Evolutionary conservation across 2,113 vertebrate species (phyloP), one percentile per base, ranked within the genome.

Genomic region (Bucco capensis): DNA sequence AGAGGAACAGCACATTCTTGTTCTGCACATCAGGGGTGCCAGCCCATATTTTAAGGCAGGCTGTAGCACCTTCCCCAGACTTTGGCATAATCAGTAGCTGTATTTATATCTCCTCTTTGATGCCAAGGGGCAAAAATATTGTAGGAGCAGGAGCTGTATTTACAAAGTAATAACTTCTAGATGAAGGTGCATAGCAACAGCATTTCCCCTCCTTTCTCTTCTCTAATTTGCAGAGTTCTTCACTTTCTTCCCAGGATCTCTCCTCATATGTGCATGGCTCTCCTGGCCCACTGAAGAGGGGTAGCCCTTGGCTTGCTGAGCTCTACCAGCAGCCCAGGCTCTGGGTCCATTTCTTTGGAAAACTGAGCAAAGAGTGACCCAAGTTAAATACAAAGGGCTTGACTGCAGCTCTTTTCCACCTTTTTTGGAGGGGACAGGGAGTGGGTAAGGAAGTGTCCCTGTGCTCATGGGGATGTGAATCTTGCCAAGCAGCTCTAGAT

Each of bases 1-100:
- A 73, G 64, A 89, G 37, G 64, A 95, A 77, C 67, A 95, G 62
- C 85, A 80, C 33, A 50, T 85, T 85, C 71, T 91, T 79, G 54
- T 89, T 93, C 67, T 87, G 89, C 73, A 57, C 54, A 22, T 62
- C 17, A 11, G 25, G 31, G 46, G 13, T 85, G 87, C 78, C 89
- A 93, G 82, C 54, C 75, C 74, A 79, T 54, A 28, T 38, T 93
- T 50, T 37, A 24, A 81, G 31, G 61, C 54, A 44, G 83, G 56
- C 86, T 51, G 19, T 51, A 74, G 86, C 84, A 94, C 82, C 82
- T 92, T 92, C 53, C 64, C 62, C 46, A 82, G 67, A 28, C 56
- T 80, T 85, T 80, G 91, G 89, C 79, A 83, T 28, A 17, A 72
- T 28, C 3, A 2, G 27, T 14, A 38, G 35, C 64, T 85, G 6